These are phyloP conservation scores for Muntiacus muntjak DNA, from an alignment of 2,113 vertebrate species.

Conservation along the genomic window DNA sequence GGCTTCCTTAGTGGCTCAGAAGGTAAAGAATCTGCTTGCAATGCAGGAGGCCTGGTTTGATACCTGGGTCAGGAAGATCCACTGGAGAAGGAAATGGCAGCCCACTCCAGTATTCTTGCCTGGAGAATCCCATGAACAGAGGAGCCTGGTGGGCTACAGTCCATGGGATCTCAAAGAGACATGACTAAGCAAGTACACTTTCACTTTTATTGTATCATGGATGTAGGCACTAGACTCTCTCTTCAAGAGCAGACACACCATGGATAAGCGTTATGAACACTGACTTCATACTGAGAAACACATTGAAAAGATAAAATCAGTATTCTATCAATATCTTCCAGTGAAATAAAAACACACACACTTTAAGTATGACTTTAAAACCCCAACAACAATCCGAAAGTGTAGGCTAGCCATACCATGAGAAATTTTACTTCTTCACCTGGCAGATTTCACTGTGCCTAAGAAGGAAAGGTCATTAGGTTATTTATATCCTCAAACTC, in stretches of 20 bases:
- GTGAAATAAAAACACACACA: not conserved
- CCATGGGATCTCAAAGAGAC: not conserved
- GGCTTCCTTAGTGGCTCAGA: not conserved
- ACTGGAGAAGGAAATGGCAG: not conserved
- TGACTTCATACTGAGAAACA: not conserved
- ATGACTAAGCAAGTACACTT: not conserved
- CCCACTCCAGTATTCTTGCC: not conserved
- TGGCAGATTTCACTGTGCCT: not conserved
- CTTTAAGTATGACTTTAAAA: not conserved
- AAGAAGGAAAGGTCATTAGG: not conserved
- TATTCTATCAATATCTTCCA: not conserved
- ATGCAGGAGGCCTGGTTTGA: not conserved
- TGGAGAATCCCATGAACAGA: not conserved
- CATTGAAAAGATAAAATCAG: not conserved
- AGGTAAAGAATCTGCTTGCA: not conserved
- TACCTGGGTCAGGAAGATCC: not conserved
- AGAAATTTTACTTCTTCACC: not conserved
- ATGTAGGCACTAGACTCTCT: not conserved
- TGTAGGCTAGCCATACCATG: not conserved
- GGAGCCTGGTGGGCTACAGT: not conserved
- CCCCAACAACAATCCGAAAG: not conserved
- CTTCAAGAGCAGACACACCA: not conserved
- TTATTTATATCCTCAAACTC: not conserved
- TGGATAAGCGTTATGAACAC: not conserved
- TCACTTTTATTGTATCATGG: rapidly evolving